These are phyloP conservation scores for Seira sanloemensis DNA, from an alignment of 2,888 invertebrate genomes.

Conservation along the genomic window DNA sequence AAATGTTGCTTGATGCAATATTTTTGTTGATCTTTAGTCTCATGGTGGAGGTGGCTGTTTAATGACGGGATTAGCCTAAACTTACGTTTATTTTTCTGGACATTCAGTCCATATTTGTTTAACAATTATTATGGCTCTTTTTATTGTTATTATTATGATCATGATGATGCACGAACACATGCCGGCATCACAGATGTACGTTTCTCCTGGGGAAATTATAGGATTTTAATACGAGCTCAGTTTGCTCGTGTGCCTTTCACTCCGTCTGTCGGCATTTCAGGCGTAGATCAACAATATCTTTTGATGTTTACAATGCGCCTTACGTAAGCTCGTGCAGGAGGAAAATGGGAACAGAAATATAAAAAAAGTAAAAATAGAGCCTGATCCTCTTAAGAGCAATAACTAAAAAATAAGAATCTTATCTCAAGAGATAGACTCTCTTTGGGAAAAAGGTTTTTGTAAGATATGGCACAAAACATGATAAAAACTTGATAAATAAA, in stretches of 20 bases:
- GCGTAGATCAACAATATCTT: not conserved
- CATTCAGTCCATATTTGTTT: slow-evolving; percentile 56
- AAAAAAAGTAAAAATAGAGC: not conserved
- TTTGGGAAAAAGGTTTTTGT: not conserved
- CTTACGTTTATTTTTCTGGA: not conserved
- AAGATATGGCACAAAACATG: not conserved
- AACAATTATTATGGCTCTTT: slow-evolving; percentile 55
- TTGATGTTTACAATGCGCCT: not conserved
- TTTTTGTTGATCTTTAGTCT: not conserved
- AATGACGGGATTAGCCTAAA: not conserved
- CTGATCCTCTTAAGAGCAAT: not conserved
- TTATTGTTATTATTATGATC: slow-evolving; percentile 49
- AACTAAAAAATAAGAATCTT: not conserved
- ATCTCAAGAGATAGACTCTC: not conserved
- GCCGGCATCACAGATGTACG: slow-evolving; percentile 15
- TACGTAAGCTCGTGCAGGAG: not conserved
- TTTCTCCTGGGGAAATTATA: not conserved
- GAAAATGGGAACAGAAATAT: not conserved
- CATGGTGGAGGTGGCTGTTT: not conserved
- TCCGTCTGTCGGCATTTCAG: slow-evolving; percentile 40
- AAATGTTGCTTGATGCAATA: not conserved
- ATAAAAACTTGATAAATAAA: not conserved
- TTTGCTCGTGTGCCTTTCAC: slow-evolving; percentile 30
- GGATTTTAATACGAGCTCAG: not conserved
- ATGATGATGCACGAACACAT: slow-evolving; percentile 48